Evolutionary conservation across 92 coral and sea anemone genomes (phyloP).

Genomic region (Diadumene lineata): DNA sequence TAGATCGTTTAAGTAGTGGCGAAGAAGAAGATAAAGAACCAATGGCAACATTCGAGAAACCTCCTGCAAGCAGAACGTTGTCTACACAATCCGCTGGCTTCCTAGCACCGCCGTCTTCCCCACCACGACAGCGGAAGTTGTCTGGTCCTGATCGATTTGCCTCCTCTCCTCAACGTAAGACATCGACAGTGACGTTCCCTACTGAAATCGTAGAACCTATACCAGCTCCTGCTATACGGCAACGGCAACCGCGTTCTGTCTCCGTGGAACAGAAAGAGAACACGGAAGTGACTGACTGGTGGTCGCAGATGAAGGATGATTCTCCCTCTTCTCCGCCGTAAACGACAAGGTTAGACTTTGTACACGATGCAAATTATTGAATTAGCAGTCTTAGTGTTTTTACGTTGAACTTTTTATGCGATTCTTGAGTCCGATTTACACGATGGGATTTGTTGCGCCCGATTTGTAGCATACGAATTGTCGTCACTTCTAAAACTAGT

Average conservation of each 20-base stretch:
- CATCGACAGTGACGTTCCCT: slow-evolving; percentile 63
- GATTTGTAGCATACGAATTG: too few relatives aligned
- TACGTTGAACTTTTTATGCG: not conserved
- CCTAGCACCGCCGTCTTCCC: slow-evolving; percentile 49
- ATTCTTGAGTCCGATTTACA: too few relatives aligned
- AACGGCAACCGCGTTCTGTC: slow-evolving; percentile 46
- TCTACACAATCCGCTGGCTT: slow-evolving; percentile 63
- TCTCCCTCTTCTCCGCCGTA: slow-evolving; percentile 2
- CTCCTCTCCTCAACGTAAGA: slow-evolving; percentile 29
- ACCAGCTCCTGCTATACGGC: slow-evolving; percentile 29
- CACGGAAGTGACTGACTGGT: slow-evolving; percentile 79
- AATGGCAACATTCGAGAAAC: slow-evolving; percentile 10
- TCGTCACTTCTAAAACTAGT: too few relatives aligned
- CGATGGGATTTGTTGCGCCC: too few relatives aligned
- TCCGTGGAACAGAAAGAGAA: slow-evolving; percentile 61
- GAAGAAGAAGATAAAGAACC: slow-evolving; percentile 60
- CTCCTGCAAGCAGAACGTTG: slow-evolving; percentile 23
- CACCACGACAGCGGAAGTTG: slow-evolving; percentile 37
- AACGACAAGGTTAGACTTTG: not conserved
- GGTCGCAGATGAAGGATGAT: slow-evolving; percentile 39
- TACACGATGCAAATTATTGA: too few relatives aligned
- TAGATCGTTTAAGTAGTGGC: slow-evolving; percentile 73
- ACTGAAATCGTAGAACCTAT: slow-evolving; percentile 45
- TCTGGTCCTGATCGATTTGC: slow-evolving; percentile 43
- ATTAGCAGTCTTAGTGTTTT: too few relatives aligned